Base-by-base conservation (phyloP, 1,140 invertebrate genomes). In the Acyrthosiphon pisum region DNA sequence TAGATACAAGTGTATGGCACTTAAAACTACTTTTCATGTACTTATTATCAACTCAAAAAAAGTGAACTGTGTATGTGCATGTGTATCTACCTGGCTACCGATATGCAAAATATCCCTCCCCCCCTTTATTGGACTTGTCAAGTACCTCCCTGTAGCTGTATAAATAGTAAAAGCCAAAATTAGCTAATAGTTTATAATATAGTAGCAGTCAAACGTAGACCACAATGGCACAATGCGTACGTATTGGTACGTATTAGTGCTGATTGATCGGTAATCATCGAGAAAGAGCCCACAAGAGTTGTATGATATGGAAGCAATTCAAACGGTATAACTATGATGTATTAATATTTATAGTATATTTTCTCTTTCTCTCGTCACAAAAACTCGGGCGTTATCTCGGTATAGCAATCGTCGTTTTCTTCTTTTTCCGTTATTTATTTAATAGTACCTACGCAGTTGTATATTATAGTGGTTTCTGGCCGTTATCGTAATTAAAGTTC, bases 401-500 rank as follows among this genome's bases (percentile, higher is more conserved):
- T 23, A 44, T 44, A 22, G 46, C 50, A 88, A 88, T 88, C 86
- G 18, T 35, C 18, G 6, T 14, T 48, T 20, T 35, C 14, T 88
- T 88, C 48, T 88, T 35, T 26, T 50, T n/a, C 18, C 50, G 86
- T n/a, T 23, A 88, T 88, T 88, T 90, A 90, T 90, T 56, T 90
- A 53, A 89, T 90, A 37, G 35, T 44, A 41, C 56, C 23, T 50
- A 88, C 44, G 11, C 44, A 30, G 8, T 46, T 30, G 6, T 90
- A 90, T 56, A 41, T 53, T 53, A 53, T 53, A 35, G 87, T 35
- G 22, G 87, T 89, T 23, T 53, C 37, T 46, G 41, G 35, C 81
- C 81, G n/a, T 23, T 83, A 35, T 83, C 88, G 88, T 90, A 90
- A 90, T 90, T 90, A 90, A 90, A 90, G 88, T 90, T 56, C 50